A percentile compares a stretch with the other conserved stretches of the same genome.
Conservation (phyloP, 2,888 invertebrate species). For the Eubasilissa splendida region DNA sequence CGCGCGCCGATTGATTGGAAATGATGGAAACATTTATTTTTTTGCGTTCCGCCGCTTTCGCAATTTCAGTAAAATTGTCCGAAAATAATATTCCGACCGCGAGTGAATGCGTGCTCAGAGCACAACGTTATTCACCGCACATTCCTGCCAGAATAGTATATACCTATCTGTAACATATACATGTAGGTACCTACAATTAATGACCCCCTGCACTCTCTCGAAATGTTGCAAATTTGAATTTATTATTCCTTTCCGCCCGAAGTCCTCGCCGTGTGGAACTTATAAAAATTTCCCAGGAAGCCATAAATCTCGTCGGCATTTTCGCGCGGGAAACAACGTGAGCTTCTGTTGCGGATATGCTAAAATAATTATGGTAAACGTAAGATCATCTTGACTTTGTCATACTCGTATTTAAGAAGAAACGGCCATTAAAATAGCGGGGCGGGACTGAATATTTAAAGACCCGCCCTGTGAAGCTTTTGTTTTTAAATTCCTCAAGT, state of each 20-base stretch:
- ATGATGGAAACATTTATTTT: background rate
- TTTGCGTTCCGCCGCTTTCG: background rate
- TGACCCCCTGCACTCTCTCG: conserved; percentile 27
- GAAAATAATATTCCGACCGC: background rate
- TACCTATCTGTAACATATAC: no score
- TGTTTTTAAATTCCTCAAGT: background rate
- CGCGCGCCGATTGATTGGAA: background rate
- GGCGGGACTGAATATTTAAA: conserved; percentile 33
- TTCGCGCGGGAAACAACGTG: conserved; percentile 29
- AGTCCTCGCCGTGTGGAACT: conserved; percentile 14
- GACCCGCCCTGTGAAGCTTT: background rate
- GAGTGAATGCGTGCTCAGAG: background rate
- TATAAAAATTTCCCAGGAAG: conserved; percentile 35
- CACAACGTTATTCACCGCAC: background rate
- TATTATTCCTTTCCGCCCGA: conserved; percentile 27
- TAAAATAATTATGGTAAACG: conserved; percentile 54
- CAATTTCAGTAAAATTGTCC: background rate
- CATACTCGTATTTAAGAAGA: conserved; percentile 25
- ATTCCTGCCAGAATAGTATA: no score
- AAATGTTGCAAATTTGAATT: conserved; percentile 36
- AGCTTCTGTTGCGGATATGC: conserved; percentile 33
- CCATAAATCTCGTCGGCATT: conserved; percentile 41
- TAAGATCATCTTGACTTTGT: conserved; percentile 43
- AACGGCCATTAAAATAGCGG: conserved; percentile 33
- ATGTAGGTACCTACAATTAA: background rate